Evolutionary conservation across 1,140 invertebrate species (phyloP).

Genomic region (Drosophila pachea): DNA sequence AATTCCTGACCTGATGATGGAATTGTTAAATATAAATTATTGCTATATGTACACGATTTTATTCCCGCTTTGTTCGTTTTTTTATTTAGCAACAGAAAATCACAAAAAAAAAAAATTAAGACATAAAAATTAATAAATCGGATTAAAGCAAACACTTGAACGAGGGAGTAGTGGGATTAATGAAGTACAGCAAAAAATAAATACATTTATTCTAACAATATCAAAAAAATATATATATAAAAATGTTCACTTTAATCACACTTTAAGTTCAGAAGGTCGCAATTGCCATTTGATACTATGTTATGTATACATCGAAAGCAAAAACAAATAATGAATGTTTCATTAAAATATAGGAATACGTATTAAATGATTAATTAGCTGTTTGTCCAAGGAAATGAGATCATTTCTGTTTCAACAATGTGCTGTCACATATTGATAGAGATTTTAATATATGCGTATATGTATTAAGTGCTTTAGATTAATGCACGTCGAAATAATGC

Average conservation of each 20-base stretch:
- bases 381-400: constrained; percentile 43
- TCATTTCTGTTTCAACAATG: constrained; percentile 40
- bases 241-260: constrained; percentile 9
- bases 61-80: neutral
- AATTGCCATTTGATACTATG: constrained; percentile 10
- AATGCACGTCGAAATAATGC: neutral
- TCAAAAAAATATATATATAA: neutral
- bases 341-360: constrained; percentile 14
- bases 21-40: neutral
- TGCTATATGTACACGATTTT: neutral
- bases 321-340: constrained; percentile 1
- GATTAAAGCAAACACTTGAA: constrained; percentile 3
- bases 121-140: neutral
- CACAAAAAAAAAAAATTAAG: constrained; percentile 6
- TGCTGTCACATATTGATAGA: constrained; percentile 1
- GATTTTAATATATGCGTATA: neutral
- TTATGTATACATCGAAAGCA: constrained; percentile 3
- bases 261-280: constrained; percentile 14
- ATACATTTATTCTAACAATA: neutral
- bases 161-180: too few relatives aligned
- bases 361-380: constrained; percentile 31
- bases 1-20: constrained; percentile 2
- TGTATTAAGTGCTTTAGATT: constrained; percentile 2
- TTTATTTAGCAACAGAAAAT: neutral
- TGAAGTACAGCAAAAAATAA: neutral